phyloP scores from a whole-genome alignment of 1,140 invertebrate species.

The fruit fly (Drosophila melanogaster) region Release_6_plus_ISO1_MT NT_033777.3:12696001-12696500 shows the following conservation, averaged over 20 bases:
- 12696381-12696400: no score
- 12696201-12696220: constrained; percentile 95
- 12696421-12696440: constrained; percentile 21
- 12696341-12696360: constrained; percentile 40
- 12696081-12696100: no score
- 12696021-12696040: constrained; percentile 41
- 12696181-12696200: constrained; percentile 91
- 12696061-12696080: no score
- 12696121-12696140: constrained; percentile 90
- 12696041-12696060: constrained; percentile 15
- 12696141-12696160: constrained; percentile 95
- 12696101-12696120: constrained; percentile 53
- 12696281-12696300: constrained; percentile 94
- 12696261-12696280: constrained; percentile 92
- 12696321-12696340: constrained; percentile 23
- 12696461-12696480: constrained; percentile 89
- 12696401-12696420: no score
- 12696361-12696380: no score
- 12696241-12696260: constrained; percentile 93
- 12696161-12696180: constrained; percentile 93
- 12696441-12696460: constrained; percentile 84
- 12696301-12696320: constrained; percentile 84
- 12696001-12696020: constrained; percentile 1
- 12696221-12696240: constrained; percentile 93
- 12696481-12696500: constrained; percentile 91